Conservation (phyloP, 2,113 vertebrate species). For the Camelus dromedarius region DNA sequence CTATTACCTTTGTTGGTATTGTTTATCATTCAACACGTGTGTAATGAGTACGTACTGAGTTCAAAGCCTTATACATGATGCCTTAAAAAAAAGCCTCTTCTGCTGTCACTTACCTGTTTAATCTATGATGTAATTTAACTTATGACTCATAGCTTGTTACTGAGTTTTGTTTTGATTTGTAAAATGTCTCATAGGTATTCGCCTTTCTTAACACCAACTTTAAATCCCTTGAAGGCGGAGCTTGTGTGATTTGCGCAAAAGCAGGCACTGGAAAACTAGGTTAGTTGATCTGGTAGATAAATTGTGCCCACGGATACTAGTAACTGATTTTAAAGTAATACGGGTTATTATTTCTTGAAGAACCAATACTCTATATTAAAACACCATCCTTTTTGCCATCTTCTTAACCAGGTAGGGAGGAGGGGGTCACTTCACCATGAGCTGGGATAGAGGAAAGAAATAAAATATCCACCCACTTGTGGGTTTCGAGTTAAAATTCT, state of each 20-base stretch:
- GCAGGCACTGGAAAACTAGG: not conserved
- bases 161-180: not conserved
- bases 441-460: not conserved
- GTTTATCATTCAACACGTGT: not conserved
- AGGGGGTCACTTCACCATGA: not conserved
- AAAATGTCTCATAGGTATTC: not conserved
- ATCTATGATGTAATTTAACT: not conserved
- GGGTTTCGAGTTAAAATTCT: slow-evolving; percentile 12
- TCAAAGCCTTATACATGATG: not conserved
- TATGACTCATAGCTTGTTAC: not conserved
- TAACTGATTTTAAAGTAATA: slow-evolving; percentile 5
- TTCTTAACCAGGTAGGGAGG: not conserved
- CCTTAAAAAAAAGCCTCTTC: not conserved
- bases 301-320: not conserved
- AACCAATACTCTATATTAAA: not conserved
- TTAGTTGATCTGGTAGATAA: not conserved
- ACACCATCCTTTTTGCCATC: not conserved
- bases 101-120: not conserved
- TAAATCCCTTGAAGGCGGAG: not conserved
- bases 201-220: not conserved
- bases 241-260: not conserved
- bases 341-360: not conserved
- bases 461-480: not conserved
- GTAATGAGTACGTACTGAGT: not conserved
- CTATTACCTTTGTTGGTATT: not conserved